Conservation (phyloP, 2,113 vertebrate species). For the Tyrannus savana region DNA sequence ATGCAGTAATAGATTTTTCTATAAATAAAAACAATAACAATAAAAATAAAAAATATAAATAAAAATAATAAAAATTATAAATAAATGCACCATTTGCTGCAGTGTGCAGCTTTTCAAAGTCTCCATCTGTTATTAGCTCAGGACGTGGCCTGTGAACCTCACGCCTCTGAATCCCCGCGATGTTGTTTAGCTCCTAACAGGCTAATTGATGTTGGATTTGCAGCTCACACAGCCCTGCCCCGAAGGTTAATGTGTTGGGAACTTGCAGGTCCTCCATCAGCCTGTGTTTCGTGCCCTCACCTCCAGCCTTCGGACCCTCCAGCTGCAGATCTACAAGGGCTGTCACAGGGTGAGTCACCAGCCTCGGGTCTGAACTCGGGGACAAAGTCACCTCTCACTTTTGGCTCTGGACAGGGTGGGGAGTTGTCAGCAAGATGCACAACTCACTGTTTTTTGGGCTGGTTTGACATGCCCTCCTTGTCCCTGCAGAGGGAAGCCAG, state of each 20-base stretch:
- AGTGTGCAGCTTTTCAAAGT: background rate
- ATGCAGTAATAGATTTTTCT: background rate
- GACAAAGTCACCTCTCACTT: background rate
- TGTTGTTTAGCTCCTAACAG: background rate
- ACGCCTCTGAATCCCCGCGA: background rate
- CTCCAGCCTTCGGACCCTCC: background rate
- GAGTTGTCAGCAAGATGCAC: background rate
- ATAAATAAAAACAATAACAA: too few relatives aligned
- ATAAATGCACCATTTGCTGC: background rate
- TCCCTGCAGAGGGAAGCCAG: background rate
- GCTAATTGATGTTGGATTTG: background rate
- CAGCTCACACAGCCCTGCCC: background rate
- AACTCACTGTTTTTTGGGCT: background rate
- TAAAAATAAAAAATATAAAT: too few relatives aligned
- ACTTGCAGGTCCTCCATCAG: background rate
- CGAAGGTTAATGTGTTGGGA: background rate
- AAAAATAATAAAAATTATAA: too few relatives aligned
- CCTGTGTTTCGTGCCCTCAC: background rate
- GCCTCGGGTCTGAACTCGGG: fast-evolving
- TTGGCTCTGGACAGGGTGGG: background rate
- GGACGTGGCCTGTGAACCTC: background rate
- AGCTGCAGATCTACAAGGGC: background rate
- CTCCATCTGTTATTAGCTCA: background rate
- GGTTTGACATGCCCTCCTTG: background rate
- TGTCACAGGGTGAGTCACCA: background rate